Conservation (phyloP, 2,888 invertebrate species). For the Hoplodrina ambigua region DNA sequence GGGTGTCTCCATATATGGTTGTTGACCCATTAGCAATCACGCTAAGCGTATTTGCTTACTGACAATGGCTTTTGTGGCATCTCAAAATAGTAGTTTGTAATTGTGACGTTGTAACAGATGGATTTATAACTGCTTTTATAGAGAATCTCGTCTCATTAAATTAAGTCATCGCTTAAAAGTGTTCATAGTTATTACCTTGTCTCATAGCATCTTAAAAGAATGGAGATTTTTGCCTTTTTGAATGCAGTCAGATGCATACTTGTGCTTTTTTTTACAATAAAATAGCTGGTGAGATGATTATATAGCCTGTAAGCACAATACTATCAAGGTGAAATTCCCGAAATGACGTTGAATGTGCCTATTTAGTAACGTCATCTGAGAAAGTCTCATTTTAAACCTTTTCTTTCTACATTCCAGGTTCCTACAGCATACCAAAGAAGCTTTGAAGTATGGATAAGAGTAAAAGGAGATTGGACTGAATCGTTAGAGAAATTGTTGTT, state of each 20-base stretch:
- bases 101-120: slow-evolving; percentile 9
- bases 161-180: not conserved
- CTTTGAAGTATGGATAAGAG: slow-evolving; percentile 87
- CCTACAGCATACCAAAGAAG: slow-evolving; percentile 81
- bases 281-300: no score
- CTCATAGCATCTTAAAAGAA: no score
- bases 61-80: slow-evolving; percentile 34
- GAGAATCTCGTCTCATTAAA: not conserved
- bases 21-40: slow-evolving; percentile 45
- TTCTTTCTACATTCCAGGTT: slow-evolving; percentile 73
- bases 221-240: no score
- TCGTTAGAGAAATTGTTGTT: slow-evolving; percentile 79
- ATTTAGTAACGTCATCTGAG: no score
- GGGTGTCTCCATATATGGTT: slow-evolving; percentile 12
- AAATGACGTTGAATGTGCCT: no score
- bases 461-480: slow-evolving; percentile 90
- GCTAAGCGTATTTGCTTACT: slow-evolving; percentile 23
- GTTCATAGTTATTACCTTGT: no score
- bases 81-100: slow-evolving; percentile 14
- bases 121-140: not conserved
- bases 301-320: no score
- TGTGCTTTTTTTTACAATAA: no score
- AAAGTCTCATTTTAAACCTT: not conserved
- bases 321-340: no score
- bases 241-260: no score